Evolutionary conservation across 2,797 vertebrate genomes (phyloP).

Genomic region (Coccyzus lansbergi): DNA sequence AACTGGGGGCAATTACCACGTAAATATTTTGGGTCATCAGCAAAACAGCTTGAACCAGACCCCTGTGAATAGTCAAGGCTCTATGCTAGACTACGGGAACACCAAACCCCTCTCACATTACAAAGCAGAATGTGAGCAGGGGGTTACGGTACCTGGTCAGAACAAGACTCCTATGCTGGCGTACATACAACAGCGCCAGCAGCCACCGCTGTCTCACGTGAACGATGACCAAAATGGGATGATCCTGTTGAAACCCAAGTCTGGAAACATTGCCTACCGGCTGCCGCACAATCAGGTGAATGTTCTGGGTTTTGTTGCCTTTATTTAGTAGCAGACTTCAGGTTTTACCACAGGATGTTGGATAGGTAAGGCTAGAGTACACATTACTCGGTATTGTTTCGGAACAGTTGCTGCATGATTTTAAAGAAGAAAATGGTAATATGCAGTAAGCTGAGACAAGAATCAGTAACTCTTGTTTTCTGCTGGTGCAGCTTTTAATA

Average conservation of each 20-base stretch:
- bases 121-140: constrained; percentile 84
- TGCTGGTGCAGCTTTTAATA: background rate
- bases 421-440: background rate
- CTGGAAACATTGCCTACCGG: constrained; percentile 83
- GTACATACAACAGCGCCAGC: constrained; percentile 81
- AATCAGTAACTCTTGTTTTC: background rate
- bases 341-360: background rate
- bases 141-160: constrained; percentile 76
- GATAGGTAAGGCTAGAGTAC: background rate
- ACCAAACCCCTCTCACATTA: constrained; percentile 96
- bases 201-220: constrained; percentile 70
- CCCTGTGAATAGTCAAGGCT: constrained; percentile 74
- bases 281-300: constrained; percentile 88
- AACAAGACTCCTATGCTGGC: constrained; percentile 85
- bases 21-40: constrained; percentile 86
- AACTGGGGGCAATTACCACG: constrained; percentile 84
- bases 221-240: constrained; percentile 81
- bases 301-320: background rate
- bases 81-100: constrained; percentile 90
- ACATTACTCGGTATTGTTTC: background rate
- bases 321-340: background rate
- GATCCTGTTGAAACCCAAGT: constrained; percentile 87
- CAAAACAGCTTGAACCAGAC: constrained; percentile 80
- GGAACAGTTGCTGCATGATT: background rate
- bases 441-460: background rate